Conservation (phyloP, 2,888 invertebrate species). For the Trypoxylon attenuatum region DNA sequence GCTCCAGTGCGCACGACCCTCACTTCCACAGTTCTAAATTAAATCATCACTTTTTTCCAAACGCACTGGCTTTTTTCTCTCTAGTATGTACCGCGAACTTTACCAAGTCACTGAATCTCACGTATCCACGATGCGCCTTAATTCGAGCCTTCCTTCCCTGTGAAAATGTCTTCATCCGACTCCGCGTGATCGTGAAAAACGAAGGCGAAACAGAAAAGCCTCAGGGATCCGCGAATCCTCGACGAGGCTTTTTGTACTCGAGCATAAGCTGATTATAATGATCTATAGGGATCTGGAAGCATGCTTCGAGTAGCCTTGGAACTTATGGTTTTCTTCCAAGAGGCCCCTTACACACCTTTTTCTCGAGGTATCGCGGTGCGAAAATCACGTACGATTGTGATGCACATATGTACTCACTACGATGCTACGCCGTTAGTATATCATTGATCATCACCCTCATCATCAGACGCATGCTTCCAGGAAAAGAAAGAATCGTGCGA, state of each 20-base stretch:
- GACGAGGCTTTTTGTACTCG: slow-evolving; percentile 25
- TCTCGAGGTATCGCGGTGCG: slow-evolving; percentile 3
- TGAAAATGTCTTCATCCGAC: not conserved
- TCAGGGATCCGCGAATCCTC: not conserved
- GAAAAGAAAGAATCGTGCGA: too few species aligned
- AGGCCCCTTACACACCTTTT: slow-evolving; percentile 7
- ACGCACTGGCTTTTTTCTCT: not conserved
- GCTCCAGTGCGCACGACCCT: not conserved
- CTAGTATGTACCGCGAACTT: not conserved
- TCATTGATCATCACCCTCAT: slow-evolving; percentile 11
- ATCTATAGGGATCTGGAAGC: slow-evolving; percentile 39
- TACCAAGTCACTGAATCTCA: not conserved
- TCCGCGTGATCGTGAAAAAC: slow-evolving; percentile 21
- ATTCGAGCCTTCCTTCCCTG: not conserved
- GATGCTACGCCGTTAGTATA: slow-evolving; percentile 7
- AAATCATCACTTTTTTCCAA: not conserved
- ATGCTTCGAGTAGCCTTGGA: slow-evolving; percentile 30
- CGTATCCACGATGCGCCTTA: not conserved
- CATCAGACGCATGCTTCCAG: too few species aligned
- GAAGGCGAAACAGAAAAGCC: slow-evolving; percentile 13
- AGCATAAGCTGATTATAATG: slow-evolving; percentile 50
- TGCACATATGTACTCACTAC: not conserved
- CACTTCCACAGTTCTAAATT: not conserved
- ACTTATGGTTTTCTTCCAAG: slow-evolving; percentile 8
- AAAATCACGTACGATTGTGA: slow-evolving; percentile 18